Percentiles rank a stretch among this genome's conserved stretches.
phyloP scores from a whole-genome alignment of 2,113 vertebrate species.

The Geothlypis trichas region DNA sequence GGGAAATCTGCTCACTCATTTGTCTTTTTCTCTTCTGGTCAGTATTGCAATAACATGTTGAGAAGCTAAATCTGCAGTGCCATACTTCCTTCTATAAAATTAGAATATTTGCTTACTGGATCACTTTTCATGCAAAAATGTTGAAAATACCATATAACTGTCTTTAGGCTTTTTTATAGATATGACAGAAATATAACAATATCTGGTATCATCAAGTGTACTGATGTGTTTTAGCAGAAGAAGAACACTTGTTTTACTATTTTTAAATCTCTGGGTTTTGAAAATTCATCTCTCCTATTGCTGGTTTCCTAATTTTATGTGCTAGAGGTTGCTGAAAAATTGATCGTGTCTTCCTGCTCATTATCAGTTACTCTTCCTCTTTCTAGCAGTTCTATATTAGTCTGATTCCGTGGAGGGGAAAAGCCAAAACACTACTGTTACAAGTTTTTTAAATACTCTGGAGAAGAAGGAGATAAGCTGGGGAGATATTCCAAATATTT shows the following conservation, averaged over 20 bases:
- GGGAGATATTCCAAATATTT: not conserved
- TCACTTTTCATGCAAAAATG: not conserved
- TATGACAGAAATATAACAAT: not conserved
- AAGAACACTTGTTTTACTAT: not conserved
- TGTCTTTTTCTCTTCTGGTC: not conserved
- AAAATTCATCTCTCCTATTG: not conserved
- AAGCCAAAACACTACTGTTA: not conserved
- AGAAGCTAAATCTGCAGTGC: not conserved
- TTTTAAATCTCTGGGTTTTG: not conserved
- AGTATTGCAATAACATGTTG: not conserved
- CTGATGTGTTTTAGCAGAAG: not conserved
- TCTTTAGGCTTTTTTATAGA: not conserved
- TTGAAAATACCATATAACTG: not conserved
- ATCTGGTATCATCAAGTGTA: not conserved
- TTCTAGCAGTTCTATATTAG: not conserved
- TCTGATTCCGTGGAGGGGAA: not conserved
- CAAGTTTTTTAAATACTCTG: not conserved
- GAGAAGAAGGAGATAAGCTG: not conserved
- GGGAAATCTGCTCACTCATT: not conserved
- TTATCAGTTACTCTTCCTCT: not conserved
- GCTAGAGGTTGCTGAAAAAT: not conserved
- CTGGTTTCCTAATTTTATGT: not conserved
- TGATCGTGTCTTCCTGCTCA: accelerated
- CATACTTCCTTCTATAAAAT: not conserved
- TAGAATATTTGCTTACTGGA: not conserved